Evolutionary conservation across 2,888 invertebrate species (phyloP).

Genomic region (Caradrina clavipalpis): DNA sequence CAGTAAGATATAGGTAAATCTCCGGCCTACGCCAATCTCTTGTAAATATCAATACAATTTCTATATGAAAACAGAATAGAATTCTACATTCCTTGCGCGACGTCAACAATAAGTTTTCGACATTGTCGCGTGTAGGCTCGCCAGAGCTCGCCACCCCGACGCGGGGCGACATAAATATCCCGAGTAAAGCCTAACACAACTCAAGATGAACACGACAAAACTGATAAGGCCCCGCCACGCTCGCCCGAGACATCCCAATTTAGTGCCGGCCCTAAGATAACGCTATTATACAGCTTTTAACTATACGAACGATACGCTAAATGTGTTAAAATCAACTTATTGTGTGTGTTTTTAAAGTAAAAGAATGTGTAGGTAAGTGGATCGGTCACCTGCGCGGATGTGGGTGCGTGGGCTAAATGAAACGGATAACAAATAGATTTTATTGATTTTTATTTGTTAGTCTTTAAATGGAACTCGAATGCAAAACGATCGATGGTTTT

Average conservation of each 20-base stretch:
- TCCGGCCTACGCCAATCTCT: conserved; percentile 50
- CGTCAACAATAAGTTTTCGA: conserved; percentile 83
- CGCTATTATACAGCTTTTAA: conserved; percentile 91
- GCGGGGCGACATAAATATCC: conserved; percentile 86
- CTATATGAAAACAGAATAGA: conserved; percentile 65
- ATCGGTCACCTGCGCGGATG: conserved; percentile 69
- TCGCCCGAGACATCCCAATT: conserved; percentile 90
- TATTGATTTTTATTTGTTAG: conserved; percentile 49
- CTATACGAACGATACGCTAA: conserved; percentile 89
- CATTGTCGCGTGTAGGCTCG: conserved; percentile 84
- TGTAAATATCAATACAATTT: conserved; percentile 61
- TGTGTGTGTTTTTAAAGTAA: conserved; percentile 78
- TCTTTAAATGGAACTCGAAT: conserved; percentile 16
- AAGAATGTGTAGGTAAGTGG: conserved; percentile 68
- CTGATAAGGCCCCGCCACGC: conserved; percentile 87
- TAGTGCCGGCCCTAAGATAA: conserved; percentile 89
- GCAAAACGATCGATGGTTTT: too few species aligned
- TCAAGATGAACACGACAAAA: conserved; percentile 90
- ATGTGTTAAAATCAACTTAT: conserved; percentile 87
- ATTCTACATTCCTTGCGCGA: conserved; percentile 69
- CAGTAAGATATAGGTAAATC: conserved; percentile 47
- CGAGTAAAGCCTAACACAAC: conserved; percentile 90
- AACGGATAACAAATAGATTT: conserved; percentile 43
- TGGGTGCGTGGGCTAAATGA: conserved; percentile 62
- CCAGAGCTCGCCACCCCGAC: conserved; percentile 80